phyloP scores from a whole-genome alignment of 2,888 invertebrate species.

The Cancer borealis region DNA sequence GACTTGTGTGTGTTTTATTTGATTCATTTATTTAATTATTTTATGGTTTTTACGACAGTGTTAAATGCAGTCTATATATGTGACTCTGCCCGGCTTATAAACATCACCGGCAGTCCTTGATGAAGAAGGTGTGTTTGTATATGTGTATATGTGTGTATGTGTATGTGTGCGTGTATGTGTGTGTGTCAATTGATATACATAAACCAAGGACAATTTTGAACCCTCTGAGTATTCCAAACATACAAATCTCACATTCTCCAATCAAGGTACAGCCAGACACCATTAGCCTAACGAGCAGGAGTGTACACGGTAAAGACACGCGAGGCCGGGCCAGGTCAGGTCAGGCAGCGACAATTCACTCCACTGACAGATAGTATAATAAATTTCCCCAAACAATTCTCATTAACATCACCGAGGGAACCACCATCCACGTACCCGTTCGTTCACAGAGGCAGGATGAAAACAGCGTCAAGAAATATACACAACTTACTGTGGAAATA shows the following conservation, averaged over 20 bases:
- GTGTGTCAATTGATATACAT: background rate
- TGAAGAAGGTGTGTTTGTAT: background rate
- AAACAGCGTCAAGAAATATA: conserved; percentile 44
- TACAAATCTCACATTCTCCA: background rate
- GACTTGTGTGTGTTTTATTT: background rate
- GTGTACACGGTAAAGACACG: background rate
- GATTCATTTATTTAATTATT: too few species aligned
- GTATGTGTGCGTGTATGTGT: background rate
- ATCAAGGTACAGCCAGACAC: background rate
- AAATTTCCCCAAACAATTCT: background rate
- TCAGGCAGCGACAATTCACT: background rate
- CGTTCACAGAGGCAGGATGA: conserved; percentile 64
- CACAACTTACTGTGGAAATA: conserved; percentile 36
- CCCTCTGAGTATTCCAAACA: background rate
- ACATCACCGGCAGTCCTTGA: background rate
- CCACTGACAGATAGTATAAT: background rate
- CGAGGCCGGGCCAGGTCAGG: background rate
- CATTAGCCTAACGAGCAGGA: background rate
- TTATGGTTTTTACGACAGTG: background rate
- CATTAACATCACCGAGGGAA: conserved; percentile 50
- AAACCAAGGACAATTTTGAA: background rate
- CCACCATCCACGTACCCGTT: conserved; percentile 65
- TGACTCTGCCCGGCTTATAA: background rate
- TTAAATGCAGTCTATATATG: background rate
- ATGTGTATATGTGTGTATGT: background rate